Base-by-base conservation (phyloP, 1,140 invertebrate genomes). In the Megalonaias nervosa region DNA sequence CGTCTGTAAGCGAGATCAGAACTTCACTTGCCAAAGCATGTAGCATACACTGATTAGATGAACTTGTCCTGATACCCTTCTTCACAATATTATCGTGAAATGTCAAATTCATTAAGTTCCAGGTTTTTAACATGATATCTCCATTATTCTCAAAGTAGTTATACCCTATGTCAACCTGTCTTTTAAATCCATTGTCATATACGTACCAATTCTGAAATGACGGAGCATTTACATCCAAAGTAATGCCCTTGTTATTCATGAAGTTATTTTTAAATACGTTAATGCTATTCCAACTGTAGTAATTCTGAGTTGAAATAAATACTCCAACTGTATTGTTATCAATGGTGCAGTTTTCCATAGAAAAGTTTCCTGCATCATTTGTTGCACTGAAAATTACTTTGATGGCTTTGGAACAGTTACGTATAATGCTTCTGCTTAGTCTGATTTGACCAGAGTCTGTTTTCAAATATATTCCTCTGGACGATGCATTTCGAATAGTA, bases 141-240 rank as follows among this genome's bases (percentile, higher is more conserved):
- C 71, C 64, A 23, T 38, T 26, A 56, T 73, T 66, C 21, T 38
- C n/a, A 57, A 73, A 73, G 21, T 31, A 65, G 48, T 73, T 73
- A n/a, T 31, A 23, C 6, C 55, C 62, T 65, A 73, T 55, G 55
- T 57, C 61, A 48, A 73, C n/a, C 14, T 16, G 13, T 21, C 62
- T 60, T 21, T 38, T 57, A 15, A 13, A 21, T 31, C 31, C 31
- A 31, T 31, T 2, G 31, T 31, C 31, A n/a, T 65, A 14, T 15
- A 17, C n/a, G 19, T 66, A 48, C n/a, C 16, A 17, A n/a, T 19
- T 2, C 9, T 48, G 11, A 73, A 56, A 38, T 15, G 21, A 19
- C 4, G 38, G 4, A 56, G 66, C 48, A 17, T 13, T 55, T 19
- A 73, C 1, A 65, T 31, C 14, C 17, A 73, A 48, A 4, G 55